phyloP scores from a whole-genome alignment of 2,113 vertebrate species.

The Lasiurus cinereus region DNA sequence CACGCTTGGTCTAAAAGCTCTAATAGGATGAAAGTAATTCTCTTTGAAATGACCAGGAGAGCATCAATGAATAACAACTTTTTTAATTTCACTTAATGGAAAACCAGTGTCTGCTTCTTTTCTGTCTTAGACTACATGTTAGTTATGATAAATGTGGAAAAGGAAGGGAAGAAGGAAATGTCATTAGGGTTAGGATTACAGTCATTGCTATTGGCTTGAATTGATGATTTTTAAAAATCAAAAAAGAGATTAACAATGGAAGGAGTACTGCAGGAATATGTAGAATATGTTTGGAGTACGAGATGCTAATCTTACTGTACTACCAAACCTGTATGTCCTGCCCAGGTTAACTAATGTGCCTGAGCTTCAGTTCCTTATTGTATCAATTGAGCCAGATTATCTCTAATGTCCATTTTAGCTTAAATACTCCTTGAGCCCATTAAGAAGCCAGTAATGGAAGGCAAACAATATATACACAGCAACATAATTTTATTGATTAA shows the following conservation, averaged over 20 bases:
- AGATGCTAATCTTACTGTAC: background rate
- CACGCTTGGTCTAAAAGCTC: slow-evolving; percentile 19
- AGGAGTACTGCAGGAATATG: background rate
- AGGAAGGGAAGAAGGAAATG: background rate
- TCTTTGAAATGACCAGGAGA: slow-evolving; percentile 56
- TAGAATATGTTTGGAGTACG: background rate
- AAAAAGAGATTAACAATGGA: background rate
- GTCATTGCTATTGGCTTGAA: background rate
- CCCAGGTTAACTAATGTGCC: background rate
- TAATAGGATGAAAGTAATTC: slow-evolving; percentile 62
- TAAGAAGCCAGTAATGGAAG: background rate
- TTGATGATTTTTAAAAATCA: background rate
- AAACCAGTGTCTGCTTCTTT: slow-evolving; percentile 36
- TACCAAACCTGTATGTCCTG: background rate
- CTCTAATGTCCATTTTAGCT: background rate
- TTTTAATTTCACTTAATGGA: slow-evolving; percentile 60
- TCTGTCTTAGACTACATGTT: background rate
- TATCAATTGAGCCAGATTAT: background rate
- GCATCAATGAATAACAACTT: slow-evolving; percentile 59
- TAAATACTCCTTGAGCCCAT: background rate
- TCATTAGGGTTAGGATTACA: background rate
- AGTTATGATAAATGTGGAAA: background rate
- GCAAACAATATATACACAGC: background rate
- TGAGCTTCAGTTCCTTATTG: background rate
- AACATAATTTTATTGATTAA: slow-evolving; percentile 45